Evolutionary conservation across 23 tunicate species (phyloP).

Genomic region (Diplosoma virens): DNA sequence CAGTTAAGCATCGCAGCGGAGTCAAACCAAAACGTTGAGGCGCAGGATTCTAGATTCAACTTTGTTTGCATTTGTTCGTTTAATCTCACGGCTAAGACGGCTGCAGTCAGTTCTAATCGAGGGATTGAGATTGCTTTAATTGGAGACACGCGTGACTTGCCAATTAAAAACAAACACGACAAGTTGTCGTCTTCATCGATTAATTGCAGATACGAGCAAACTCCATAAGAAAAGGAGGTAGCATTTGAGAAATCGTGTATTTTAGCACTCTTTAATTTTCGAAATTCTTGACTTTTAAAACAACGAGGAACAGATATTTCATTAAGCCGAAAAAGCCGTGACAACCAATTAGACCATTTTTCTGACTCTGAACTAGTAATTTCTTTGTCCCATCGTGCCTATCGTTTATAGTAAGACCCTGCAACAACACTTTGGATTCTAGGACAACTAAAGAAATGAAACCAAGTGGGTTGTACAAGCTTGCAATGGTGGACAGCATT

Average conservation of each 20-base stretch:
- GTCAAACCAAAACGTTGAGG: neutral
- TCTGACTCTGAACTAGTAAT: no score
- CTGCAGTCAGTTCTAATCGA: neutral
- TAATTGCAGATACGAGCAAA: neutral
- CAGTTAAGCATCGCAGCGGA: neutral
- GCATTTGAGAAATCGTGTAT: slow-evolving; percentile 2
- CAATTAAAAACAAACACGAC: neutral
- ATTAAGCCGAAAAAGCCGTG: no score
- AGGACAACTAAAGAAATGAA: no score
- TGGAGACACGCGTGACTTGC: slow-evolving; percentile 4
- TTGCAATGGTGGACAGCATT: no score
- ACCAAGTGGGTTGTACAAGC: no score
- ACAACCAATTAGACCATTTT: no score
- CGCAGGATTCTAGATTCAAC: neutral
- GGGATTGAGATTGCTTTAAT: neutral
- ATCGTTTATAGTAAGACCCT: no score
- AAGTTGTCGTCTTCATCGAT: neutral
- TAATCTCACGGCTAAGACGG: slow-evolving; percentile 6
- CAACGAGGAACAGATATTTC: neutral
- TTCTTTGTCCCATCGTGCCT: no score
- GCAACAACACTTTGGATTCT: no score
- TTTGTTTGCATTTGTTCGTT: neutral
- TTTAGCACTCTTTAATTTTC: no score
- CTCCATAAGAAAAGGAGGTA: neutral
- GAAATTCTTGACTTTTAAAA: no score